Evolutionary conservation across 1,140 invertebrate genomes (phyloP), one percentile per base, ranked within the genome.

Genomic region (Euborellia annulipes): DNA sequence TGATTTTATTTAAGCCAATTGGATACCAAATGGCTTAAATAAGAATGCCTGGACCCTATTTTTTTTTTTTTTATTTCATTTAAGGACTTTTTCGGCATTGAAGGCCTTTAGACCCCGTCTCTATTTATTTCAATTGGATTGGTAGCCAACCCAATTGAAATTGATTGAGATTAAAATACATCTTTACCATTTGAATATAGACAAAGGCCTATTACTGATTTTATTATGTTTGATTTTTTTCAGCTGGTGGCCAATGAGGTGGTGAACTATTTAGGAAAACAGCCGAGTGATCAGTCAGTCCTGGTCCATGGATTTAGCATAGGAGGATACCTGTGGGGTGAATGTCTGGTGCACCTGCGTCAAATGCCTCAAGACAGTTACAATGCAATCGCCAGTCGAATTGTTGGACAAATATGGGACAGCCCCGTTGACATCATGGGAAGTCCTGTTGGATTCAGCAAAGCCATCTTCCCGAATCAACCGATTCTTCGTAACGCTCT

Each of bases 271-370:
- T 61, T 90, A 51, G 62, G 77, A 14, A 61, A 65, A 17, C 79
- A 85, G 55, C 56, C 61, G 16, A 58, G 60, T 43, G 72, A 75
- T 52, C 58, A 73, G 11, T 79, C 81, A 30, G 66, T 87, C 40
- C 56, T 90, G 3, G 56, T 91, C 13, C 87, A 94, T 63, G 88
- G 85, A 1, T 92, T 94, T 64, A 90, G 85, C 0, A 84, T 91
- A 0, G 88, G 78, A 7, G 88, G 77, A 13, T 92, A 92, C 61
- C 64, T 91, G 47, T 83, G 81, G 74, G 82, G 83, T 7, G 87
- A 91, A 63, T 70, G 78, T 30, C 70, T 85, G 47, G 67, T 79
- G 21, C 68, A 76, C 49, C 70, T 85, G 46, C 62, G 73, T 4
- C 60, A 67, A 1, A 68, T 84, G 52, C 62, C 63, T n/a, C n/a